Evolutionary conservation across 2,888 invertebrate genomes (phyloP).

Genomic region (Dexiosoma caninum): DNA sequence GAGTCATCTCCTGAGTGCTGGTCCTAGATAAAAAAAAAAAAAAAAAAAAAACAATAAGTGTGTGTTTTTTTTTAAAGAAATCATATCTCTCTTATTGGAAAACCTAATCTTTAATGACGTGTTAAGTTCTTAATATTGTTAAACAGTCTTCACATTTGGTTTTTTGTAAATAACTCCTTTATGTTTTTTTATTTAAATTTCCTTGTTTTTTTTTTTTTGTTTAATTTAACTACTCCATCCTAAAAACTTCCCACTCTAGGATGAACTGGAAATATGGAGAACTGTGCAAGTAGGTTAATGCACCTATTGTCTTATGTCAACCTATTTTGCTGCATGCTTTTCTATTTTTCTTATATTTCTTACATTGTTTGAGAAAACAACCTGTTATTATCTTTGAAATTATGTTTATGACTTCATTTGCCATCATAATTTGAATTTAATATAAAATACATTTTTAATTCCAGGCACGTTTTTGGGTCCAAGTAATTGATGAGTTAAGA

Average conservation of each 20-base stretch:
- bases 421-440: neutral
- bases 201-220: slow-evolving; percentile 33
- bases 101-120: neutral
- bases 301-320: slow-evolving; percentile 9
- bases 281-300: slow-evolving; percentile 85
- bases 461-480: slow-evolving; percentile 96
- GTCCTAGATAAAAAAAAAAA: too few species aligned
- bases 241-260: slow-evolving; percentile 59
- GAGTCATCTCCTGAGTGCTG: too few species aligned
- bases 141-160: neutral
- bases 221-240: neutral
- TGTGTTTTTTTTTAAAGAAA: too few species aligned
- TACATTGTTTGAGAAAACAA: neutral
- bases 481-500: slow-evolving; percentile 94
- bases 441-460: slow-evolving; percentile 35
- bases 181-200: slow-evolving; percentile 34
- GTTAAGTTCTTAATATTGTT: neutral
- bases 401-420: neutral
- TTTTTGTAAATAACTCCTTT: neutral
- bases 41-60: too few species aligned
- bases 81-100: too few species aligned
- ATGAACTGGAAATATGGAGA: slow-evolving; percentile 86
- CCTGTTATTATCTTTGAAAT: neutral
- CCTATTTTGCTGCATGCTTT: slow-evolving; percentile 57
- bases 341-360: slow-evolving; percentile 30